Percentiles rank a stretch among this genome's conserved stretches.
Conservation (phyloP, 2,797 vertebrate genomes). For the Sebastes diaconus region DNA sequence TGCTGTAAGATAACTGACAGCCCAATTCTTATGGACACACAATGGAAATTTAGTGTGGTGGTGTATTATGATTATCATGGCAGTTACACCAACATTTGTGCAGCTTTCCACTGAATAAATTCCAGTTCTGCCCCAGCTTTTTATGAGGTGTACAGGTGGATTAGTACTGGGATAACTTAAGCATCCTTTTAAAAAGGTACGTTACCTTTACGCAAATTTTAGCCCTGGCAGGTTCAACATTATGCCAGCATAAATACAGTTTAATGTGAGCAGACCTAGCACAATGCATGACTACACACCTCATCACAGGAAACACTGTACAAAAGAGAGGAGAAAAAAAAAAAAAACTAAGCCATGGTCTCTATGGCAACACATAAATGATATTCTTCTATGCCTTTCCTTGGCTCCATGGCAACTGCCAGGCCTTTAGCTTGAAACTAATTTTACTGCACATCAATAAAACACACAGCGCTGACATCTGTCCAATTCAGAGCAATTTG, state of each 20-base stretch:
- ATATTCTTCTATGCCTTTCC: slow-evolving; percentile 69
- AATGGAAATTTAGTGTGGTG: background rate
- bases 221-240: background rate
- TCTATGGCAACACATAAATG: slow-evolving; percentile 78
- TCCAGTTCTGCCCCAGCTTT: background rate
- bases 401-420: slow-evolving; percentile 79
- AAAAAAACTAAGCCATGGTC: slow-evolving; percentile 61
- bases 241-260: background rate
- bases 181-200: background rate
- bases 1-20: background rate
- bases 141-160: background rate
- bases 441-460: slow-evolving; percentile 73
- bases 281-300: slow-evolving; percentile 29
- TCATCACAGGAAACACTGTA: slow-evolving; percentile 39
- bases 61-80: background rate
- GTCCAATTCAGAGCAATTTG: slow-evolving; percentile 39
- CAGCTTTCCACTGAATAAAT: background rate
- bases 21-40: background rate
- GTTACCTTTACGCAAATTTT: background rate
- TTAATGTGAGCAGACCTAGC: background rate
- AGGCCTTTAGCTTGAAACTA: slow-evolving; percentile 62
- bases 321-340: slow-evolving; percentile 28
- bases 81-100: background rate
- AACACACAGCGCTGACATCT: slow-evolving; percentile 66
- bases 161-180: background rate